Base-by-base conservation (phyloP, 2,113 vertebrate genomes). In the Todiramphus chloris region DNA sequence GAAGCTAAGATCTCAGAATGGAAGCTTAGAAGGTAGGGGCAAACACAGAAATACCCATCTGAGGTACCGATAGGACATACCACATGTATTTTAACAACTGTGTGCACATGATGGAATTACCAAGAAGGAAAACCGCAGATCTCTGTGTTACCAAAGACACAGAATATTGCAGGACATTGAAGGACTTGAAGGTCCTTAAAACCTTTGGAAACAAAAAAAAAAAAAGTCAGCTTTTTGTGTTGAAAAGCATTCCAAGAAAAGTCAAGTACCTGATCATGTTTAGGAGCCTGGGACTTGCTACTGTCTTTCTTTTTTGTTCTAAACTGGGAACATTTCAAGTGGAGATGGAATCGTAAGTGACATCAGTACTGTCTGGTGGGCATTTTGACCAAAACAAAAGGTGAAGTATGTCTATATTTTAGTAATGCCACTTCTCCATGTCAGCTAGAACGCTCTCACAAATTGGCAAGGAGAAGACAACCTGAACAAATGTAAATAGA, bases 201-300 rank as follows among this genome's bases (percentile, higher is more conserved):
- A 76, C 4, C 3, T 51, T 20, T 70, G 46, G 31, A 63, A 83
- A 19, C 3, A 19, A 76, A 25, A 2, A 31, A 16, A 31, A 16
- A 76, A 16, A 24, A 37, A 41, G 35, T 5, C 24, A 37, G 4
- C 5, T 84, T 86, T 80, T 64, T 84, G 14, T 75, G 15, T 2
- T 53, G 16, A 82, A 75, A 93, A 96, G 15, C 16, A 35, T 77
- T 75, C 44, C 20, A 68, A 55, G 11, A 13, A 8, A 72, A 43
- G 10, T 64, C 51, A 64, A 58, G 21, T 4, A 43, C 16, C 15
- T 73, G 16, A 4, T 48, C 1, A 3, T 0, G 0, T 56, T 56
- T 6, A 4, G 23, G 66, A 59, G 12, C n/a, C 12, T 51, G 39
- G 14, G 18, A 37, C n/a, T 59, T 44, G 18, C 39, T 63, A 6